Evolutionary conservation across 2,797 vertebrate genomes (phyloP), one percentile per base, ranked within the genome.

Genomic region (Trachops cirrhosus): DNA sequence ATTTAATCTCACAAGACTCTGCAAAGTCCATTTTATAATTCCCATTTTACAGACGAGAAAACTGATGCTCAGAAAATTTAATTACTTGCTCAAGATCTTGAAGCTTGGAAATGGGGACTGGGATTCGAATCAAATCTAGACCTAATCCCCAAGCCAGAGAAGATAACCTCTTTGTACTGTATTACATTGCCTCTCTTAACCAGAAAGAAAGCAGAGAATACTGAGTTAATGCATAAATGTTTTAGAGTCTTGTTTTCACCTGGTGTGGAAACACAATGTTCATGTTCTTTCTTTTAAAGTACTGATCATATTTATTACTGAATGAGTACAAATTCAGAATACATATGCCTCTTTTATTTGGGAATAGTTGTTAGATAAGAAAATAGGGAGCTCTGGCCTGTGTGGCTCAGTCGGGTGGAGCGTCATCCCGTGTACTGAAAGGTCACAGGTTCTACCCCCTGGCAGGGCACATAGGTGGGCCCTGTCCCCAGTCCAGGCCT

Each of bases 311-410:
- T 64, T 94, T 92, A 87, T 96, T 89, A 67, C 57, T 84, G 32
- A 89, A 82, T 91, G 46, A 86, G 77, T 93, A 93, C 39, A 90
- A 85, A 52, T 71, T 95, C 32, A 95, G 78, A 91, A 74, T 94
- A 77, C 37, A 44, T 59, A 29, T 86, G 39, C n/a, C 94, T 88
- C 5, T 54, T 95, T 96, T 85, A 74, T 84, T 86, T 90, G 77
- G 46, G 86, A 87, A 77, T 89, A 54, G 93, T 73, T 78, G 26
- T 84, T 93, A 19, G 64, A 37, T 46, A 73, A 75, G 21, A 89
- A 88, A 91, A 79, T 68, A 90, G 46, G 67, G 48, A 92, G 62
- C 29, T n/a, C 62, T 64, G 29, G 62, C 14, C 62, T 64, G 14
- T n/a, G 62, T n/a, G 32, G 62, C 32, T 64, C 14, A 29, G 29